Evolutionary conservation across 2,888 invertebrate species (phyloP), one percentile per base, ranked within the genome.

Genomic region (Dryobota labecula): DNA sequence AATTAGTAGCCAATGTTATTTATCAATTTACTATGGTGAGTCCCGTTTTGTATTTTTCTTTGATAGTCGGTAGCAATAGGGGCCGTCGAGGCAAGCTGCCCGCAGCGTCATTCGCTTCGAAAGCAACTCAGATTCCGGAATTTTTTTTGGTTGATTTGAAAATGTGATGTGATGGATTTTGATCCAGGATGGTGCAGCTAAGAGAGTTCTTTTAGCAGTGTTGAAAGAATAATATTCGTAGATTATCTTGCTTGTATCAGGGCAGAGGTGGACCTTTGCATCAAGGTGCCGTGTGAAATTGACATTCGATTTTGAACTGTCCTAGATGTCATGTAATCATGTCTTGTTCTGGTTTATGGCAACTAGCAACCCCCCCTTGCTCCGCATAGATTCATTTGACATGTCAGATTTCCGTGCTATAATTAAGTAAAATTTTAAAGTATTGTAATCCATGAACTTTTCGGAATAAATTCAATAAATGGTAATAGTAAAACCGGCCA

Each of bases 1-100:
- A 90, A 89, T 85, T 88, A 85, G 87, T 90, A 92, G 89, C 93
- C 91, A 93, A 94, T 94, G 94, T 93, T 94, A 93, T 93, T 93
- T 89, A 84, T 90, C 90, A 92, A 91, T 93, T 93, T 94, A 92
- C 72, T 94, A 94, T 93, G 94, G 94, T 94, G 75, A 93, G 93
- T 90, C 49, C 27, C 2, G 5, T 43, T 47, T 33, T 51, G 58
- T 69, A 18, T 63, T 54, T 54, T 69, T 24, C 58, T 33, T 41
- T 41, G 54, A 43, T 11, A 4, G 24, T 13, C 7, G 0, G 1
- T n/a, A 8, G 30, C 11, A 9, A 24, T 33, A 15, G n/a, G 13
- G 24, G 15, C 8, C 9, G 7, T 20, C 15, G 18, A 11, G 20
- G 8, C 15, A 30, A 24, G 13, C 11, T 43, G 33, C 2, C 7